Evolutionary conservation across 2,113 vertebrate genomes (phyloP).

Genomic region (Pandion haliaetus): DNA sequence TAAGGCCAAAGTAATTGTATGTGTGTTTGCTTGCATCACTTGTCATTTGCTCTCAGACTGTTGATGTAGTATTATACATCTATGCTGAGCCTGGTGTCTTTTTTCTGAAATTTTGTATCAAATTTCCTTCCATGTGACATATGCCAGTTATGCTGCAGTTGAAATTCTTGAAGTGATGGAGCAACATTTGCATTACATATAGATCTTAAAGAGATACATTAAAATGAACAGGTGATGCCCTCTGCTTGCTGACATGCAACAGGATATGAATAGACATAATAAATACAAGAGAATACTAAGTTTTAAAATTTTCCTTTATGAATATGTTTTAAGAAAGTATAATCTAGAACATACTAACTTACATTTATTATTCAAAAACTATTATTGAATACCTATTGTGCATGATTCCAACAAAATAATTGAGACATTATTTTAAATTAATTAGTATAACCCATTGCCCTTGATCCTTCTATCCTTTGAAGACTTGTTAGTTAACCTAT

Average conservation of each 20-base stretch:
- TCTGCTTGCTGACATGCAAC: neutral
- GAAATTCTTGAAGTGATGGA: neutral
- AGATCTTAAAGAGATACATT: neutral
- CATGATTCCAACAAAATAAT: neutral
- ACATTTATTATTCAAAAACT: neutral
- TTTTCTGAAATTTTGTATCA: neutral
- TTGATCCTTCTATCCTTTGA: neutral
- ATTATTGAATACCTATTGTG: neutral
- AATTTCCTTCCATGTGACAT: neutral
- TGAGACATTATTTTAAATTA: neutral
- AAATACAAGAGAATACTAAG: neutral
- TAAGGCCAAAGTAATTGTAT: neutral
- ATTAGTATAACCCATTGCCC: neutral
- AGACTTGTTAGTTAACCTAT: neutral
- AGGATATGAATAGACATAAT: neutral
- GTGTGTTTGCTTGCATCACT: neutral
- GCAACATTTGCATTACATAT: neutral
- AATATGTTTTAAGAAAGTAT: neutral
- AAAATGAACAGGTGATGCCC: neutral
- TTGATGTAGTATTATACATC: neutral
- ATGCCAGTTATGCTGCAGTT: neutral
- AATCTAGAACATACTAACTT: neutral
- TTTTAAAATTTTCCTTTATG: neutral
- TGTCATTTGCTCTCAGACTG: neutral
- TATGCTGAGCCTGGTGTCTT: neutral